A percentile compares a stretch with the other conserved stretches of the same genome.
Conservation (phyloP, 2,113 vertebrate genomes). For the Gallinago media region DNA sequence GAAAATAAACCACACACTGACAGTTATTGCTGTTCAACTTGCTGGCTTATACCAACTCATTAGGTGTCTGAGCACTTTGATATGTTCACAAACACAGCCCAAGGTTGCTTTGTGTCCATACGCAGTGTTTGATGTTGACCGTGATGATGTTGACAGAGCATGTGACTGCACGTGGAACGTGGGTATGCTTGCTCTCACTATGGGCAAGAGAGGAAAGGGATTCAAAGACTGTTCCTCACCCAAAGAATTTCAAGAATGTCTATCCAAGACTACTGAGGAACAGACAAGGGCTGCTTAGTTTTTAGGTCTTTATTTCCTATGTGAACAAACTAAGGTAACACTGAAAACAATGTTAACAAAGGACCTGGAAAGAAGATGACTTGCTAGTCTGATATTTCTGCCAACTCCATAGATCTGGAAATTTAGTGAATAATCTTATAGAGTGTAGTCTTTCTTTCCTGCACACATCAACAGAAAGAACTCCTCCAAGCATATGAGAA, state of each 20-base stretch:
- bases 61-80: too few species aligned
- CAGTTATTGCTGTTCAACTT: fast-evolving
- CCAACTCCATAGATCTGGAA: not conserved
- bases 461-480: not conserved
- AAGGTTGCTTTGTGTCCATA: not conserved
- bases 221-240: not conserved
- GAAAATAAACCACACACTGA: not conserved
- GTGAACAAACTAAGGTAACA: not conserved
- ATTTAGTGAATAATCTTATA: not conserved
- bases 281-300: not conserved
- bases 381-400: not conserved
- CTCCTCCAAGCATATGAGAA: not conserved
- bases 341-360: not conserved
- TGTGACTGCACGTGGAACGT: fast-evolving
- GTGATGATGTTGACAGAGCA: fast-evolving
- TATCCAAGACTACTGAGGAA: not conserved
- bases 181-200: fast-evolving
- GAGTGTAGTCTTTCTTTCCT: not conserved
- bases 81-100: not conserved
- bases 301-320: not conserved
- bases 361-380: not conserved
- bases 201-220: not conserved
- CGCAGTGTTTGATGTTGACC: not conserved
- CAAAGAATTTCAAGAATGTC: not conserved
- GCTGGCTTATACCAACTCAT: not conserved